These are phyloP conservation scores for Ardeotis arabs DNA, from an alignment of 2,113 vertebrate species.

Conservation along the genomic window DNA sequence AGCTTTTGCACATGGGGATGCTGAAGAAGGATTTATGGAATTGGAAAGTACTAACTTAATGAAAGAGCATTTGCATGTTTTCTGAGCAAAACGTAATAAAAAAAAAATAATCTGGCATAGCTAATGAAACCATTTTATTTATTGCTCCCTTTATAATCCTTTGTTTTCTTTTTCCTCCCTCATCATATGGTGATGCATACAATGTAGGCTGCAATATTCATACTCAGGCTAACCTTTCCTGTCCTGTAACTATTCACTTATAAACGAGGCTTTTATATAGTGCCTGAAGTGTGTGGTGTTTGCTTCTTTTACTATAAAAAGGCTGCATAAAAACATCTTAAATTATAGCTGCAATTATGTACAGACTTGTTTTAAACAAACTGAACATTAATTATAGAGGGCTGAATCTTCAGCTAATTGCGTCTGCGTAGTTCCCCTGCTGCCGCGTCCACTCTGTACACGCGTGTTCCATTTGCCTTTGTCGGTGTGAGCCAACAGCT, in stretches of 20 bases:
- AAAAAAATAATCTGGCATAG: not conserved
- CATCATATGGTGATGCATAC: not conserved
- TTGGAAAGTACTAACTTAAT: slow-evolving; percentile 53
- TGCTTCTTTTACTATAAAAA: not conserved
- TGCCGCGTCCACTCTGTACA: not conserved
- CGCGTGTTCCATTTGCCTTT: not conserved
- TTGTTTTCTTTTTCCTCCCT: slow-evolving; percentile 30
- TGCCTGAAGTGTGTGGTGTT: not conserved
- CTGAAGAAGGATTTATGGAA: slow-evolving; percentile 51
- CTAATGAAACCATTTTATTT: slow-evolving; percentile 64
- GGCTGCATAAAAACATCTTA: not conserved
- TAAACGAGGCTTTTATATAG: not conserved
- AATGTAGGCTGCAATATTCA: not conserved
- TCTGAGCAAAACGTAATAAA: slow-evolving; percentile 31
- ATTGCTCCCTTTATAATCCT: slow-evolving; percentile 59
- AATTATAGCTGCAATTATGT: slow-evolving; percentile 10
- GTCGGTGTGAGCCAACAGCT: not conserved
- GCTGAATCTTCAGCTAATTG: not conserved
- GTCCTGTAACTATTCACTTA: not conserved
- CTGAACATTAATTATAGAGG: slow-evolving; percentile 10
- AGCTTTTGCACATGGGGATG: slow-evolving; percentile 29
- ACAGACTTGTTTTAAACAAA: slow-evolving; percentile 25
- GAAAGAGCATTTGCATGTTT: slow-evolving; percentile 70
- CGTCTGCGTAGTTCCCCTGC: not conserved
- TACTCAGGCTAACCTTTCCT: not conserved